Evolutionary conservation across 2,113 vertebrate species (phyloP).

Genomic region (Callaeas wilsoni): DNA sequence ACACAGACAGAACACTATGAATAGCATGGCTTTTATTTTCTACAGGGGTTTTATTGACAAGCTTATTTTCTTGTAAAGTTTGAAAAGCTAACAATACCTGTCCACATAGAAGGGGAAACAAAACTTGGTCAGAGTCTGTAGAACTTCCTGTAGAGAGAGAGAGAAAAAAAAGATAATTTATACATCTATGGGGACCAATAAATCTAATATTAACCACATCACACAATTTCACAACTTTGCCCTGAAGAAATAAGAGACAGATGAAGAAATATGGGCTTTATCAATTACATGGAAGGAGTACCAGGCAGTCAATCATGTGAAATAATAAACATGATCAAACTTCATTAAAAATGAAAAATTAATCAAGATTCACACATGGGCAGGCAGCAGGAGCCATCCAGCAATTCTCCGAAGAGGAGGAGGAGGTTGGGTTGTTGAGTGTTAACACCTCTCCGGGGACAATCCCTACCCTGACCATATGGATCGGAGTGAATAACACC

Average conservation of each 20-base stretch:
- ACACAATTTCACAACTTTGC: slow-evolving; percentile 79
- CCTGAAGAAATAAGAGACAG: slow-evolving; percentile 84
- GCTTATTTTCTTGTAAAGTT: slow-evolving; percentile 72
- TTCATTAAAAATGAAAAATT: slow-evolving; percentile 89
- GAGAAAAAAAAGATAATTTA: slow-evolving; percentile 83
- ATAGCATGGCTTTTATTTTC: slow-evolving; percentile 73
- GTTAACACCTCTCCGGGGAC: slow-evolving; percentile 95
- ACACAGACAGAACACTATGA: slow-evolving; percentile 78
- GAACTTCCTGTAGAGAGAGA: slow-evolving; percentile 85
- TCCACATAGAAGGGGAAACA: slow-evolving; percentile 96
- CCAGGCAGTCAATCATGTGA: slow-evolving; percentile 81
- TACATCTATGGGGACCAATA: slow-evolving; percentile 89
- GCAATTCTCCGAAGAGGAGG: slow-evolving; percentile 75
- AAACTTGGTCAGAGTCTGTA: slow-evolving; percentile 92
- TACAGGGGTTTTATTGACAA: slow-evolving; percentile 72
- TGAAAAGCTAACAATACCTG: slow-evolving; percentile 84
- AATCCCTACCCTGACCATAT: slow-evolving; percentile 91
- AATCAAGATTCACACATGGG: slow-evolving; percentile 84
- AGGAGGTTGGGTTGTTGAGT: slow-evolving; percentile 83
- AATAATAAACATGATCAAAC: slow-evolving; percentile 85
- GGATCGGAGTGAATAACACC: slow-evolving; percentile 90
- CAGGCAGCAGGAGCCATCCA: slow-evolving; percentile 80
- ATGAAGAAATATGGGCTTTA: slow-evolving; percentile 86
- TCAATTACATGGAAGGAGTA: slow-evolving; percentile 80
- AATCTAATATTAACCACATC: slow-evolving; percentile 88